Evolutionary conservation across 2,888 invertebrate species (phyloP).

Genomic region (Drosophila greeni): DNA sequence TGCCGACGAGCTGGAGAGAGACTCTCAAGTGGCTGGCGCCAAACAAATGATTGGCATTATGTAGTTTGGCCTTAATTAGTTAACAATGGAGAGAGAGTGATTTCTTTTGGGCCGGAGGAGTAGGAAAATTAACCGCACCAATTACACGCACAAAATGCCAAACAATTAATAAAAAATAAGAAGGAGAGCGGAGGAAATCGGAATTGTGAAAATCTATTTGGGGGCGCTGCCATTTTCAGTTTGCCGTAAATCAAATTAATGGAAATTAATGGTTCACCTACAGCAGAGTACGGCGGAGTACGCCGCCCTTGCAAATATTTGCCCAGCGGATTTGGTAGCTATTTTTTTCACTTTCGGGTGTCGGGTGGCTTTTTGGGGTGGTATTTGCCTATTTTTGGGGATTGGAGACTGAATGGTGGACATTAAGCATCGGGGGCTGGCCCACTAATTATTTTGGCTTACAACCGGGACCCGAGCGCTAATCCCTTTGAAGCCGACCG

Average conservation of each 20-base stretch:
- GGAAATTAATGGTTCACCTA: constrained; percentile 70
- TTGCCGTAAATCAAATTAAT: constrained; percentile 72
- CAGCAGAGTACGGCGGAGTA: constrained; percentile 36
- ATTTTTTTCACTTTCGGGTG: constrained; percentile 5
- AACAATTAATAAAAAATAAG: constrained; percentile 55
- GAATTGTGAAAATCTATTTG: constrained; percentile 51
- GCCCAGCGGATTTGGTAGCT: constrained; percentile 22
- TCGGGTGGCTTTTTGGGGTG: background rate
- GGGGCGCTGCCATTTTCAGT: constrained; percentile 45
- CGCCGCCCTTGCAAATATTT: constrained; percentile 46
- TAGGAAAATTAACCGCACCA: constrained; percentile 48
- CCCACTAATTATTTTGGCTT: constrained; percentile 62
- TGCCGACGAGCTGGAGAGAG: constrained; percentile 1
- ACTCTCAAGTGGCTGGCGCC: constrained; percentile 38
- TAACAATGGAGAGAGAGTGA: constrained; percentile 36
- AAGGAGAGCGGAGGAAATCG: constrained; percentile 6
- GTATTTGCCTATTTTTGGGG: constrained; percentile 15
- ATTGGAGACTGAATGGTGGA: constrained; percentile 36
- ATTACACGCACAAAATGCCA: constrained; percentile 49
- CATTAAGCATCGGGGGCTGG: constrained; percentile 37
- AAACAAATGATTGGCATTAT: constrained; percentile 45
- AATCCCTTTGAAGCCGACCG: constrained; percentile 47
- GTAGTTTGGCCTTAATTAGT: constrained; percentile 57
- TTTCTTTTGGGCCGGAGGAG: background rate
- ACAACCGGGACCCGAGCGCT: constrained; percentile 31